phyloP scores from a whole-genome alignment of 37 sponge, comb jelly and placozoan genomes.

The Amphimedon queenslandica region DNA sequence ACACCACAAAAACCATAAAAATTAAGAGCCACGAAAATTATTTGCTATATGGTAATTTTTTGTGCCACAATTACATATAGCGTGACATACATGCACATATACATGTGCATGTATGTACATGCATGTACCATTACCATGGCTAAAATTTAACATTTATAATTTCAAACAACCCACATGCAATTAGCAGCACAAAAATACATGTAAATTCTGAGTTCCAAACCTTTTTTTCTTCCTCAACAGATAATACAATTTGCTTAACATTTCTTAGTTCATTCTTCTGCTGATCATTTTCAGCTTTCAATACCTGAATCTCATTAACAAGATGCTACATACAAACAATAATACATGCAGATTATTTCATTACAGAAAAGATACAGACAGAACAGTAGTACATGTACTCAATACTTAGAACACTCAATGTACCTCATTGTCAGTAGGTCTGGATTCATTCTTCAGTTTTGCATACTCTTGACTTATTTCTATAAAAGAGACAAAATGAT shows the following conservation, averaged over 20 bases:
- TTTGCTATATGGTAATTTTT: too few relatives aligned
- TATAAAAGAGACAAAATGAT: neutral
- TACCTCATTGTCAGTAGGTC: neutral
- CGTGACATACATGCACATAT: too few relatives aligned
- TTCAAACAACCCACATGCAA: too few relatives aligned
- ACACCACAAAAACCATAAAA: too few relatives aligned
- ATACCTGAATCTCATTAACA: constrained; percentile 51
- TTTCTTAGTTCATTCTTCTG: constrained; percentile 16
- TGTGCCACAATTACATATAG: too few relatives aligned
- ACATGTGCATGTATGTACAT: too few relatives aligned
- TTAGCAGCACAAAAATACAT: too few relatives aligned
- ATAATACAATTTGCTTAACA: constrained; percentile 5
- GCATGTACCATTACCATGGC: too few relatives aligned
- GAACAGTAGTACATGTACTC: too few relatives aligned
- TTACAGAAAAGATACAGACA: neutral
- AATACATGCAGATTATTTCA: neutral
- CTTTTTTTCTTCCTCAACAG: constrained; percentile 15
- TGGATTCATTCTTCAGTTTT: constrained; percentile 12
- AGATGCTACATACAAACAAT: constrained; percentile 9
- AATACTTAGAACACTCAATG: neutral
- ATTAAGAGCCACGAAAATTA: too few relatives aligned
- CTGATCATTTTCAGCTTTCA: constrained; percentile 49
- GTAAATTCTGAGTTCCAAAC: too few relatives aligned
- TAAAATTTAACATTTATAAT: too few relatives aligned
- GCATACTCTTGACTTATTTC: constrained; percentile 17